These are phyloP conservation scores for Phycodurus eques DNA, from an alignment of 2,113 vertebrate species.

Conservation along the genomic window DNA sequence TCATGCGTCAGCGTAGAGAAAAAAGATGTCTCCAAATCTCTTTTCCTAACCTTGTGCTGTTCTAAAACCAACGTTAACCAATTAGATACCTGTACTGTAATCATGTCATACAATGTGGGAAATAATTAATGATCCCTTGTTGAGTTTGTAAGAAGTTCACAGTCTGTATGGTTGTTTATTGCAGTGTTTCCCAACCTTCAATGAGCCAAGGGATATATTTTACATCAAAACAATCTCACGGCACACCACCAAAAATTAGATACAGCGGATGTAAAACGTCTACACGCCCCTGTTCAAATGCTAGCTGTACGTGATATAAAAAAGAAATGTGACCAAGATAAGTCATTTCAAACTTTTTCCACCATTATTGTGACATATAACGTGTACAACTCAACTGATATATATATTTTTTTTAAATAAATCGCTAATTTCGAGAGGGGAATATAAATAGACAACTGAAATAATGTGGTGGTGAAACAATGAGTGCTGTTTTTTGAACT, in stretches of 20 bases:
- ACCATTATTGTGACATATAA: neutral
- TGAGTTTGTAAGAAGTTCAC: neutral
- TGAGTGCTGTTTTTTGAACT: neutral
- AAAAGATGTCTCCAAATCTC: slow-evolving; percentile 35
- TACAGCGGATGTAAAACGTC: neutral
- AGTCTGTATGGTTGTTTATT: neutral
- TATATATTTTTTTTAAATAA: neutral
- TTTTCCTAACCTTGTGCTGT: neutral
- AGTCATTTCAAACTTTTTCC: no score
- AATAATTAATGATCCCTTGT: neutral
- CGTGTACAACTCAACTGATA: neutral
- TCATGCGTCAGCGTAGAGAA: slow-evolving; percentile 56
- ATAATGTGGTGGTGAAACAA: no score
- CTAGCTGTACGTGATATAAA: neutral
- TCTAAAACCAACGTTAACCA: neutral
- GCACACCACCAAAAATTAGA: neutral
- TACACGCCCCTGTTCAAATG: neutral
- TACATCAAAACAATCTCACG: no score
- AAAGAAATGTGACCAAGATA: no score
- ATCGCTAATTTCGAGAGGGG: neutral
- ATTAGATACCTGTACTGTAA: neutral
- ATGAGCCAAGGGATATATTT: neutral
- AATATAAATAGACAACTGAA: neutral
- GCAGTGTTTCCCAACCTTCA: neutral
- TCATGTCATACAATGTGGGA: neutral